Evolutionary conservation across 2,113 vertebrate genomes (phyloP).

Genomic region (Chionomys nivalis): DNA sequence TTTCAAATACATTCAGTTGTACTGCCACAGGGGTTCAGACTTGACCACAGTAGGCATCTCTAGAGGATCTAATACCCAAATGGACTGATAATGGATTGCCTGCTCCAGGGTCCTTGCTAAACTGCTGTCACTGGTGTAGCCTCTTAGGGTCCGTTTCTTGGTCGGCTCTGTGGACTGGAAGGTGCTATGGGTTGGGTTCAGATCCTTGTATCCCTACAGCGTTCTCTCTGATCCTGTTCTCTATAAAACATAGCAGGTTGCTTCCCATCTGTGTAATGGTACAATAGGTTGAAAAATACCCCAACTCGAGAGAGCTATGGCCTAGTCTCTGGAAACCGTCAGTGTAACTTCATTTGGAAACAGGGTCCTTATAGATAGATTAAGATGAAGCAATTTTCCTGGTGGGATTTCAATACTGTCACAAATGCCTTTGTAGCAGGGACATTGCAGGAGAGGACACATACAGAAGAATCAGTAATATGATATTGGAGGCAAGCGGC

Average conservation of each 20-base stretch:
- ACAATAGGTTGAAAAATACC: neutral
- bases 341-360: neutral
- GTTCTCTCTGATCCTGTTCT: conserved; percentile 4
- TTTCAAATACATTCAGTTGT: conserved; percentile 29
- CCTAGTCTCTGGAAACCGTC: neutral
- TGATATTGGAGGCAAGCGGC: neutral
- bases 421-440: neutral
- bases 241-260: neutral
- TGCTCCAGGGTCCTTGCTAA: neutral
- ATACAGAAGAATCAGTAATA: neutral
- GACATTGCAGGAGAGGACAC: neutral
- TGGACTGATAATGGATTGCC: neutral
- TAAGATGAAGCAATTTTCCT: neutral
- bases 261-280: neutral
- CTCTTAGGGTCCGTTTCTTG: neutral
- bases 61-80: neutral
- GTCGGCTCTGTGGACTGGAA: neutral
- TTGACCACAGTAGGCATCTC: neutral
- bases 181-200: neutral
- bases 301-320: neutral
- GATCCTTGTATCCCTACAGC: neutral
- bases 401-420: neutral
- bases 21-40: neutral
- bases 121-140: neutral
- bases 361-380: neutral